Evolutionary conservation across 53 echinoderm and acorn worm species (phyloP), one percentile per base, ranked within the genome.

Genomic region (Hippasteria phrygiana): DNA sequence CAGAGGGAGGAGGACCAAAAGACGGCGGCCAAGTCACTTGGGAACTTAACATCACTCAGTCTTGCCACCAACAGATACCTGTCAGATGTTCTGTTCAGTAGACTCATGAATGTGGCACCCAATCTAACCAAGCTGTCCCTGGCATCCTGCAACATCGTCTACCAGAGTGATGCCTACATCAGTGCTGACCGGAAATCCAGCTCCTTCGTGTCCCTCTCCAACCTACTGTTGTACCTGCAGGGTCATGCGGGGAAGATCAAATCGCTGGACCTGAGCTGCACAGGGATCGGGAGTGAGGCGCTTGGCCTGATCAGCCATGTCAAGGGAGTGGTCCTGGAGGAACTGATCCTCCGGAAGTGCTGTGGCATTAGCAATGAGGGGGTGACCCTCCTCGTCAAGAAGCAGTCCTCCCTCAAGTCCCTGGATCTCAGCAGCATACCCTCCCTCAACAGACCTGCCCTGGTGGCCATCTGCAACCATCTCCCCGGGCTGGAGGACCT

Each of bases 91-190:
- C 90, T 95, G 22, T 94, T 96, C 70, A 91, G 90, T 55, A 81
- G 92, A 27, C 90, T 99, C 28, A 73, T 94, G 39, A 62, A 88
- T 26, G 91, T 85, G 31, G 75, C 70, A 13, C 96, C 99, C 17
- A 76, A 74, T 31, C 56, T 99, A 27, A 77, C 93, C 55, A 40
- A 77, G n/a, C 72, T 98, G n/a, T 95, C 93, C 6, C 92, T 98
- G 17, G 94, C 95, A 17, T 94, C 96, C 13, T 98, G 99, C 62
- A 95, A 98, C 89, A 90, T 98, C 8, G 91, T 94, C 2, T 88
- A 93, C 87, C 90, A 98, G 69, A 88, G 71, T 14, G 90, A 90
- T 42, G 66, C 92, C 3, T 93, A 90, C 78, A 39, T 92, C 38
- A 87, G 83, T 48, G 75, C 64, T 31, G 83, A 82, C 0, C 13